Evolutionary conservation across 2,888 invertebrate genomes (phyloP).

Genomic region (Lasioglossum oenotherae): DNA sequence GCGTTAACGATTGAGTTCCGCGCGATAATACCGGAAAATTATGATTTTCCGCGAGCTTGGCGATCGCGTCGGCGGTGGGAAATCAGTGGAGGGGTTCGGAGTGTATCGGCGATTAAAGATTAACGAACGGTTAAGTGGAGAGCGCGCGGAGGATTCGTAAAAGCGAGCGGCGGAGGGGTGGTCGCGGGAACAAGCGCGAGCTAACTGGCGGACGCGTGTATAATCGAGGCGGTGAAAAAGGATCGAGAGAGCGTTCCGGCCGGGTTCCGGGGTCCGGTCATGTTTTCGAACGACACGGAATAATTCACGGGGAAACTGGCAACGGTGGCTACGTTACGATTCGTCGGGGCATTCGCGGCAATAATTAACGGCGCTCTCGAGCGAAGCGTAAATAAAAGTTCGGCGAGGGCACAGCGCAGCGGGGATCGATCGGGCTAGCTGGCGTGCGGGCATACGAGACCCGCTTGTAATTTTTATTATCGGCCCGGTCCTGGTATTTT

Average conservation of each 20-base stretch:
- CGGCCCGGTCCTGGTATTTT: slow-evolving; percentile 31
- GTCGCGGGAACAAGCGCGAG: slow-evolving; percentile 17
- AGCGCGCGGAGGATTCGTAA: neutral
- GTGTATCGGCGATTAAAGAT: slow-evolving; percentile 5
- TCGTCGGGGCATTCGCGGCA: slow-evolving; percentile 50
- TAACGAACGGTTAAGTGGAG: slow-evolving; percentile 14
- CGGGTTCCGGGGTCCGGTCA: neutral
- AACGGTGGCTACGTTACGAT: slow-evolving; percentile 44
- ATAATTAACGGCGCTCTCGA: slow-evolving; percentile 45
- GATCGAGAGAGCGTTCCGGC: neutral
- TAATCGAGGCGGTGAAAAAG: slow-evolving; percentile 27
- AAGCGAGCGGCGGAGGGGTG: neutral
- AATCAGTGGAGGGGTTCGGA: neutral
- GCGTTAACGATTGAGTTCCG: neutral
- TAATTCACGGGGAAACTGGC: slow-evolving; percentile 47
- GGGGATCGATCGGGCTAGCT: slow-evolving; percentile 32
- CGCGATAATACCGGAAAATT: neutral
- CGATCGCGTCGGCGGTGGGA: neutral
- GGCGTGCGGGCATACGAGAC: neutral
- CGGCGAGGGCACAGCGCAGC: slow-evolving; percentile 3
- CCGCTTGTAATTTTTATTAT: slow-evolving; percentile 51
- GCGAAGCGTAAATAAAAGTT: slow-evolving; percentile 52
- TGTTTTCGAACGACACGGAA: slow-evolving; percentile 47
- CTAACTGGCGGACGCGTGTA: neutral
- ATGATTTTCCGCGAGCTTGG: neutral